Conservation (phyloP, 1,140 invertebrate species). For the roundworm (Caenorhabditis elegans) region WBcel235 BX284606.5:11552001-11552500, state of each 20-base stretch:
- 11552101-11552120: not conserved
- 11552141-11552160: too few relatives aligned
- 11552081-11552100: not conserved
- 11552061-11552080: not conserved
- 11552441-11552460: too few relatives aligned
- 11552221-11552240: not conserved
- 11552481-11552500: too few relatives aligned
- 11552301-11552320: not conserved
- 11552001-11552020: not conserved
- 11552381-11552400: too few relatives aligned
- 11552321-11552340: not conserved
- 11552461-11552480: too few relatives aligned
- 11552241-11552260: conserved; percentile 10
- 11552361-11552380: too few relatives aligned
- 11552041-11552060: not conserved
- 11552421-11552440: too few relatives aligned
- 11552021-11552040: not conserved
- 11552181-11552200: not conserved
- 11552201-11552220: not conserved
- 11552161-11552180: too few relatives aligned
- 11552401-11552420: too few relatives aligned
- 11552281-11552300: not conserved
- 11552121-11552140: too few relatives aligned
- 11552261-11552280: conserved; percentile 6
- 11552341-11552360: not conserved